Conservation (phyloP, 2,113 vertebrate species). For the Sakesphorus luctuosus region DNA sequence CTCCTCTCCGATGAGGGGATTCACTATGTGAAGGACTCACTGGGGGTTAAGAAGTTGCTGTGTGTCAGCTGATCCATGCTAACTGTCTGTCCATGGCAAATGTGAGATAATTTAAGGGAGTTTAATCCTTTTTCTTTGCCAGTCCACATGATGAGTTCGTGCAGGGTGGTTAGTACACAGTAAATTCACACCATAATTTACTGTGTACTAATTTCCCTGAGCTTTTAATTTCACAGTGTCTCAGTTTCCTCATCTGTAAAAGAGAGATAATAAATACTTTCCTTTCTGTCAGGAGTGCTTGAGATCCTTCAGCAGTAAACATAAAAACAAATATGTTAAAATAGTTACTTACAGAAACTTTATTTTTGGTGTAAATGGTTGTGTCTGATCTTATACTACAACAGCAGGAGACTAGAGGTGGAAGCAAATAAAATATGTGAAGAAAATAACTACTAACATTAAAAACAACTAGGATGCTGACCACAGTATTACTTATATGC, state of each 20-base stretch:
- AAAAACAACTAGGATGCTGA: background rate
- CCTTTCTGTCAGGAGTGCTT: constrained; percentile 40
- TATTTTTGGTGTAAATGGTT: background rate
- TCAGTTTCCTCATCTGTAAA: constrained; percentile 69
- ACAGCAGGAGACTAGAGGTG: background rate
- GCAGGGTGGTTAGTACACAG: constrained; percentile 20
- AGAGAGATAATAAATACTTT: constrained; percentile 67
- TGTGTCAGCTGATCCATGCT: constrained; percentile 29
- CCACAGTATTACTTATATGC: background rate
- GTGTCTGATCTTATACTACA: constrained; percentile 6
- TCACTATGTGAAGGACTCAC: fast-evolving
- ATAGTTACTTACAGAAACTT: constrained; percentile 47
- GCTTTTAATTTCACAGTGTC: constrained; percentile 69
- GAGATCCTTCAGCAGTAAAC: constrained; percentile 36
- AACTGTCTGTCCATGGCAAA: constrained; percentile 55
- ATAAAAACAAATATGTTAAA: constrained; percentile 32
- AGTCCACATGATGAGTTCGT: constrained; percentile 37
- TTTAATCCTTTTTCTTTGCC: constrained; percentile 62
- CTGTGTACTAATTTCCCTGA: constrained; percentile 59
- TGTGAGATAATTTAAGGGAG: constrained; percentile 52
- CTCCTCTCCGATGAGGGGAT: background rate
- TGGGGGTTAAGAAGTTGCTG: background rate
- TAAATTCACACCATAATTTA: constrained; percentile 67
- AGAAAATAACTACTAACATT: background rate
- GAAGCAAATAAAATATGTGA: background rate